A percentile compares a stretch with the other conserved stretches of the same genome.
These are phyloP conservation scores for Dioctria rufipes DNA, from an alignment of 2,888 invertebrate species.

Conservation along the genomic window DNA sequence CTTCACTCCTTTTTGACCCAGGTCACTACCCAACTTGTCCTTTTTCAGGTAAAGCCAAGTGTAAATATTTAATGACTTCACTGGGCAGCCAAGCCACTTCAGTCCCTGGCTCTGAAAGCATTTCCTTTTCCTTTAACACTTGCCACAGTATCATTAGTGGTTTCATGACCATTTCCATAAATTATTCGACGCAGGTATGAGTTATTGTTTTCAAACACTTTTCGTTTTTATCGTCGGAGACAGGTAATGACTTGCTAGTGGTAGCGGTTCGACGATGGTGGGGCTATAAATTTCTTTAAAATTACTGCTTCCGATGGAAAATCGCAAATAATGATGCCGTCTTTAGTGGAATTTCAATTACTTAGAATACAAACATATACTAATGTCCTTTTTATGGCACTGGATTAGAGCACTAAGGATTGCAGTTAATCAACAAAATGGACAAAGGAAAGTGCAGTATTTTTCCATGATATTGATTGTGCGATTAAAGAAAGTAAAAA, in stretches of 20 bases:
- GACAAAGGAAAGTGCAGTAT: conserved; percentile 22
- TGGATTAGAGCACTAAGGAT: conserved; percentile 35
- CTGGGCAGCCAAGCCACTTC: conserved; percentile 29
- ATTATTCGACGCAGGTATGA: conserved; percentile 48
- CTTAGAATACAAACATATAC: conserved; percentile 8
- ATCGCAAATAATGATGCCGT: conserved; percentile 14
- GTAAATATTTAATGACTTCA: conserved; percentile 54
- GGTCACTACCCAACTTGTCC: conserved; percentile 43
- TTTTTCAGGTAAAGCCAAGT: conserved; percentile 53
- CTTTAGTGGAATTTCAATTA: conserved; percentile 44
- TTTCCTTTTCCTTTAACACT: conserved; percentile 46
- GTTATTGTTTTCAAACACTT: conserved; percentile 46
- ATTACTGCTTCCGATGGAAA: conserved; percentile 44
- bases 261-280: not conserved
- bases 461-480: not conserved
- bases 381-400: conserved; percentile 25
- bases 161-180: conserved; percentile 52
- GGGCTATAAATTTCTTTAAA: conserved; percentile 49
- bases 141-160: conserved; percentile 46
- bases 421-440: conserved; percentile 37
- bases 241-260: conserved; percentile 41
- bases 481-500: too few relatives aligned
- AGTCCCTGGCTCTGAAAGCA: not conserved
- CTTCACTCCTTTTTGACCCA: conserved; percentile 27
- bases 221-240: conserved; percentile 29